These are phyloP conservation scores for Busseola fusca DNA, from an alignment of 2,888 invertebrate genomes.

Conservation along the genomic window DNA sequence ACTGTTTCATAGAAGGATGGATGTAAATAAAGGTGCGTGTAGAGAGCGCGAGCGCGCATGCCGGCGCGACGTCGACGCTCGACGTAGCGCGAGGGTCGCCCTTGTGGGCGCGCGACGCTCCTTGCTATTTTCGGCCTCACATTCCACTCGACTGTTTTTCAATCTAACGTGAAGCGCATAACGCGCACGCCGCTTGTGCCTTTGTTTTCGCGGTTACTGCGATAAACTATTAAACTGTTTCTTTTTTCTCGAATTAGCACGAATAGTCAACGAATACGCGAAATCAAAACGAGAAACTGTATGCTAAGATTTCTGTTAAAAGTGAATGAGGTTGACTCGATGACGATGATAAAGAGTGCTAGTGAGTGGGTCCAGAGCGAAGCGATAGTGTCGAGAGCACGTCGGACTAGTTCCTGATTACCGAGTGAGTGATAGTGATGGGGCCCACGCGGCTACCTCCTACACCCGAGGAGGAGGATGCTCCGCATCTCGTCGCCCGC, in stretches of 20 bases:
- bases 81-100: slow-evolving; percentile 82
- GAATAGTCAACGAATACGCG: slow-evolving; percentile 66
- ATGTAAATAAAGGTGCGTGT: slow-evolving; percentile 85
- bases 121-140: slow-evolving; percentile 88
- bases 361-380: slow-evolving; percentile 71
- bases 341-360: slow-evolving; percentile 73
- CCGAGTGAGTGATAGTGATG: slow-evolving; percentile 74
- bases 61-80: slow-evolving; percentile 64
- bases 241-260: slow-evolving; percentile 67
- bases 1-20: slow-evolving; percentile 79
- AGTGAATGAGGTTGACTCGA: slow-evolving; percentile 61
- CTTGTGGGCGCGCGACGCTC: slow-evolving; percentile 86
- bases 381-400: slow-evolving; percentile 69
- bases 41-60: slow-evolving; percentile 58
- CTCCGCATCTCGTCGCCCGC: slow-evolving; percentile 66
- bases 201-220: slow-evolving; percentile 79
- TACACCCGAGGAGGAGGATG: slow-evolving; percentile 83
- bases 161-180: slow-evolving; percentile 87
- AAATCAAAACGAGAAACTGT: slow-evolving; percentile 59
- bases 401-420: slow-evolving; percentile 79
- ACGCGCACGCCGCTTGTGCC: slow-evolving; percentile 83
- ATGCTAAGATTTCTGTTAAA: slow-evolving; percentile 55
- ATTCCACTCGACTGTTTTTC: slow-evolving; percentile 88
- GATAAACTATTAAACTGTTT: slow-evolving; percentile 68
- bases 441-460: slow-evolving; percentile 83